phyloP scores from a whole-genome alignment of 2,888 invertebrate species.

The Lasioglossum morio region DNA sequence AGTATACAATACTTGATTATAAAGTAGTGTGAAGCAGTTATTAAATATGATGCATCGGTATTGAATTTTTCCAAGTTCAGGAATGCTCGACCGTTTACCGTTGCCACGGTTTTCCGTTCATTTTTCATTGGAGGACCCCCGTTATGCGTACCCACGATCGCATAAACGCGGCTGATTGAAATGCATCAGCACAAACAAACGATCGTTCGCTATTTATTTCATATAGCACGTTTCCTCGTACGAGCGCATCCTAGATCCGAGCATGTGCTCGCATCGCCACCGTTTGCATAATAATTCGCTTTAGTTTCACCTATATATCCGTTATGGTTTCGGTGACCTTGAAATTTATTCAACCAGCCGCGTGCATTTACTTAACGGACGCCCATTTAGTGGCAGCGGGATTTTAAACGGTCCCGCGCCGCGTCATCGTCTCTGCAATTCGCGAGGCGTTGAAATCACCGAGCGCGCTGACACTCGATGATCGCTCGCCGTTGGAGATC shows the following conservation, averaged over 20 bases:
- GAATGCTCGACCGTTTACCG: conserved; percentile 27
- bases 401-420: neutral
- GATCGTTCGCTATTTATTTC: conserved; percentile 38
- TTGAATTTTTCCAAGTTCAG: neutral
- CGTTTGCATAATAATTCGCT: conserved; percentile 47
- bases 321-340: conserved; percentile 52
- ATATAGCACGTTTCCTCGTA: conserved; percentile 5
- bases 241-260: neutral
- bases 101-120: conserved; percentile 10
- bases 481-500: neutral
- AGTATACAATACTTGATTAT: neutral
- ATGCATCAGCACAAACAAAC: conserved; percentile 15
- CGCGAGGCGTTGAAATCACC: conserved; percentile 40
- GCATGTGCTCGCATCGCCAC: neutral
- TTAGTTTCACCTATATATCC: conserved; percentile 47
- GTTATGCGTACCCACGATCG: conserved; percentile 18
- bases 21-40: neutral
- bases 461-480: neutral
- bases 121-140: conserved; percentile 1
- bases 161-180: neutral
- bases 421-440: conserved; percentile 18
- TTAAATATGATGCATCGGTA: neutral
- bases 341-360: conserved; percentile 42
- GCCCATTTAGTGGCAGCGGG: neutral
- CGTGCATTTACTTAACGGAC: conserved; percentile 38